These are phyloP conservation scores for Cephus pygmeus DNA, from an alignment of 2,888 invertebrate genomes.

Conservation along the genomic window DNA sequence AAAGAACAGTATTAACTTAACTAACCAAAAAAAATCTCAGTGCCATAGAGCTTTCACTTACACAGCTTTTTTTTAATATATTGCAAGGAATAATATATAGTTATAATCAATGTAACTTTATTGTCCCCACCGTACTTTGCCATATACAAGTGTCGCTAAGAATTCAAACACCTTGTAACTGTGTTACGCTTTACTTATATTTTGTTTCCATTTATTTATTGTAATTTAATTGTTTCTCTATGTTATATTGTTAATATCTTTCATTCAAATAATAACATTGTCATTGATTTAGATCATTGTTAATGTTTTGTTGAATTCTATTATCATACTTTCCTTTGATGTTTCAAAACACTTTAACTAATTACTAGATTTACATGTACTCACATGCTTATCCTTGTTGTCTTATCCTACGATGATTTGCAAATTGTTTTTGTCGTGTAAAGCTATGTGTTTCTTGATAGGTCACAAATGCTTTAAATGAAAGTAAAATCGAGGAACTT, in stretches of 20 bases:
- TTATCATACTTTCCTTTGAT: not conserved
- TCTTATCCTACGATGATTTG: conserved; percentile 7
- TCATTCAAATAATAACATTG: not conserved
- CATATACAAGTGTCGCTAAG: not conserved
- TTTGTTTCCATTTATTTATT: not conserved
- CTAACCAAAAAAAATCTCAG: not conserved
- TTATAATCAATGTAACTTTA: not conserved
- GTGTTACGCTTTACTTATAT: not conserved
- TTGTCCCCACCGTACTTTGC: not conserved
- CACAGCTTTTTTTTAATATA: not conserved
- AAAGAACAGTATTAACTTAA: not conserved
- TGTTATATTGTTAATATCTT: not conserved
- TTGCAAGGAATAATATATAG: not conserved
- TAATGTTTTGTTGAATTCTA: not conserved
- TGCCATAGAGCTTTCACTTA: not conserved
- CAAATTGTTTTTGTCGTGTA: conserved; percentile 10
- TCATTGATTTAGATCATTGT: not conserved
- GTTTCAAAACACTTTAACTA: conserved; percentile 23
- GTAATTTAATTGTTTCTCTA: conserved; percentile 1
- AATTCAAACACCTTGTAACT: not conserved
- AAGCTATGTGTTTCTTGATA: conserved; percentile 43
- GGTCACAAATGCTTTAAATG: conserved; percentile 67
- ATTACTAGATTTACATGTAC: conserved; percentile 14
- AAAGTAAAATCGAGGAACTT: conserved; percentile 67
- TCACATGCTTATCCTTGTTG: conserved; percentile 2